phyloP scores from a whole-genome alignment of 2,113 vertebrate species.

The Osmerus eperlanus region DNA sequence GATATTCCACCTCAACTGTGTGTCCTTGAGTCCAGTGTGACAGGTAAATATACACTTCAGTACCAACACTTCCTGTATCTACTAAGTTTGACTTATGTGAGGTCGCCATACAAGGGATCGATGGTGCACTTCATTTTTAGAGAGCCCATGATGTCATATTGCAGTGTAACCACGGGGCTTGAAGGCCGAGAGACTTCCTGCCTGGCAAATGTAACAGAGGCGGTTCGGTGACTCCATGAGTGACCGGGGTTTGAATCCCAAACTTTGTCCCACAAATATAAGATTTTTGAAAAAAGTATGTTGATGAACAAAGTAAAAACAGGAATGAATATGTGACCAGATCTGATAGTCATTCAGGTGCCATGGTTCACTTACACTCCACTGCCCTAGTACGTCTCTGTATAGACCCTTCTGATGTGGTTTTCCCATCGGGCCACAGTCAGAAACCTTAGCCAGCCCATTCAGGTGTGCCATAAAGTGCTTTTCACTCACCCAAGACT shows the following conservation, averaged over 20 bases:
- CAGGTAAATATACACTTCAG: constrained; percentile 68
- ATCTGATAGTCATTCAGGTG: constrained; percentile 56
- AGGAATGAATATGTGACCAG: constrained; percentile 48
- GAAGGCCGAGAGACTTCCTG: constrained; percentile 47
- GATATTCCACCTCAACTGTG: constrained; percentile 39
- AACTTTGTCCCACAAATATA: no score
- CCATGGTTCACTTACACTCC: constrained; percentile 65
- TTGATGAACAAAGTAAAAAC: neutral
- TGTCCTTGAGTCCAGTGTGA: constrained; percentile 60
- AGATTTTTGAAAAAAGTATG: no score
- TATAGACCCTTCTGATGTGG: constrained; percentile 63
- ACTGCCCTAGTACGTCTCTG: constrained; percentile 59
- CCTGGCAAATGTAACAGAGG: constrained; percentile 18
- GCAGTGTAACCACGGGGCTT: constrained; percentile 40
- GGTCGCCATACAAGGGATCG: constrained; percentile 53
- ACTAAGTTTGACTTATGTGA: constrained; percentile 59
- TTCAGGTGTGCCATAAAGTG: constrained; percentile 71
- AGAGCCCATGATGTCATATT: constrained; percentile 58
- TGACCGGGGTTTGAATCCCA: neutral
- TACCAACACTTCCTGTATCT: constrained; percentile 57
- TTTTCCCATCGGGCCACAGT: constrained; percentile 60
- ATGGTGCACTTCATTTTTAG: constrained; percentile 60
- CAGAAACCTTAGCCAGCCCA: constrained; percentile 62
- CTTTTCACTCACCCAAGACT: constrained; percentile 72
- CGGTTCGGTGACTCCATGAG: neutral